These are phyloP conservation scores for Drosophila albomicans DNA, from an alignment of 1,140 invertebrate species.

Conservation along the genomic window DNA sequence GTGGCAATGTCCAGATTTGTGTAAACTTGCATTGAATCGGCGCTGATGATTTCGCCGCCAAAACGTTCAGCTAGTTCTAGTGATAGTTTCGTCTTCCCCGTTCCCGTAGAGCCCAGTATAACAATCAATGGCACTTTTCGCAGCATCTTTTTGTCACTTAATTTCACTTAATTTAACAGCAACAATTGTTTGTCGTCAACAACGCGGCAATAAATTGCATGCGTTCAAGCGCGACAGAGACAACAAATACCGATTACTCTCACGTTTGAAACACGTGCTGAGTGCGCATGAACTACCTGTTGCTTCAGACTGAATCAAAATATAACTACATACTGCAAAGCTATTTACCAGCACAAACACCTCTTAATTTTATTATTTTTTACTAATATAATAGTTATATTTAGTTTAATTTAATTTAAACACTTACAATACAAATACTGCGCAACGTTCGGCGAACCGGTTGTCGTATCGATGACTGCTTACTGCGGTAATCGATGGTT, in stretches of 20 bases:
- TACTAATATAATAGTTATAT: neutral
- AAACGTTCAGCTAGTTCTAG: conserved; percentile 95
- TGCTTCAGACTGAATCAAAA: conserved; percentile 10
- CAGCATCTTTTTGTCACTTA: conserved; percentile 61
- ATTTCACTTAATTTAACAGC: conserved; percentile 38
- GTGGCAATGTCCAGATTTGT: conserved; percentile 97
- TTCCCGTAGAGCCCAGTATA: conserved; percentile 97
- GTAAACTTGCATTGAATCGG: conserved; percentile 99
- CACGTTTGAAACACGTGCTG: conserved; percentile 41
- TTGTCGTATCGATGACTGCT: conserved; percentile 15
- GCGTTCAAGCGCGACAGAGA: conserved; percentile 19
- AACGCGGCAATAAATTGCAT: conserved; percentile 5
- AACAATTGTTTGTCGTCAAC: conserved; percentile 19
- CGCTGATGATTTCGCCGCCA: conserved; percentile 98
- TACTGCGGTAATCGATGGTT: conserved; percentile 1
- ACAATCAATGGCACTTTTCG: conserved; percentile 91
- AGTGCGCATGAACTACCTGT: conserved; percentile 55
- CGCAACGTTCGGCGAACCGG: conserved; percentile 5
- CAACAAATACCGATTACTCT: neutral
- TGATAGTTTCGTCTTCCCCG: conserved; percentile 98
- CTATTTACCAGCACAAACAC: neutral
- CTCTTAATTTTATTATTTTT: neutral
- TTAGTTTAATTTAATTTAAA: neutral
- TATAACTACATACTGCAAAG: neutral
- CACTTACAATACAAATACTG: conserved; percentile 38